Conservation (phyloP, 2,113 vertebrate genomes). For the Raja brachyura region DNA sequence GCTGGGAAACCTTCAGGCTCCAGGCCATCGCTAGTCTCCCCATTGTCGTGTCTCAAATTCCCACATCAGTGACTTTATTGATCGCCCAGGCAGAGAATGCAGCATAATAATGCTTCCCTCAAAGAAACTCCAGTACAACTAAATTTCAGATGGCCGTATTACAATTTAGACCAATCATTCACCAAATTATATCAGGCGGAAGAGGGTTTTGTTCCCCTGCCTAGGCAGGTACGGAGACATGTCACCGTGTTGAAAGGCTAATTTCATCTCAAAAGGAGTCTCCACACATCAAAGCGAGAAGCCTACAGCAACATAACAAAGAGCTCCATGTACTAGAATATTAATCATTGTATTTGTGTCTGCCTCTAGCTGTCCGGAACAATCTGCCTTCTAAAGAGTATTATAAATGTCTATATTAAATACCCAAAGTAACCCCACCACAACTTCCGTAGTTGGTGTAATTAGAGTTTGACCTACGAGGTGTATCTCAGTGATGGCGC, state of each 20-base stretch:
- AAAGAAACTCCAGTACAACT: background rate
- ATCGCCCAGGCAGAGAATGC: background rate
- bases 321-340: background rate
- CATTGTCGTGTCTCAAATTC: background rate
- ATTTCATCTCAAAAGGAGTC: background rate
- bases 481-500: background rate
- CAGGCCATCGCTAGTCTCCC: background rate
- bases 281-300: background rate
- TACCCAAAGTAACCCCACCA: no score
- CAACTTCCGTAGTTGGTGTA: no score
- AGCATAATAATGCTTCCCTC: background rate
- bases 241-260: background rate
- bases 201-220: background rate
- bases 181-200: background rate
- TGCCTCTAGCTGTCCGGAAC: background rate
- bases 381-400: background rate
- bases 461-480: background rate
- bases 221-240: background rate
- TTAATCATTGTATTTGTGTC: background rate
- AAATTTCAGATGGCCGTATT: background rate
- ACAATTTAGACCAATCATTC: no score
- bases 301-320: background rate
- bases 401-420: background rate
- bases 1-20: background rate
- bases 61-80: background rate